Percentiles rank a stretch among this genome's conserved stretches.
These are phyloP conservation scores for Helarctos malayanus DNA, from an alignment of 2,797 vertebrate genomes.

Conservation along the genomic window DNA sequence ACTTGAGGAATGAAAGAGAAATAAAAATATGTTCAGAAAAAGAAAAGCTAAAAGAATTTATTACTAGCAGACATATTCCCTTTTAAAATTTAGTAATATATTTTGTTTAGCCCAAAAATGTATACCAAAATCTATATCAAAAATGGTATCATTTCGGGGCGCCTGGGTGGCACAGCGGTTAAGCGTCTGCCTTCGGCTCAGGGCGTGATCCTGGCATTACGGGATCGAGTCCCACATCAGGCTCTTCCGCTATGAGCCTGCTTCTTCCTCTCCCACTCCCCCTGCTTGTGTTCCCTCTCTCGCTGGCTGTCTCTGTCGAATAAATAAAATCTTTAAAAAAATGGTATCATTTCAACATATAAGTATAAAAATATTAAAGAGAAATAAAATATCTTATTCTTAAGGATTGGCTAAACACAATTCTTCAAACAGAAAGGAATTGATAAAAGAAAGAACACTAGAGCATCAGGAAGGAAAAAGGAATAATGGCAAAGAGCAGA, in stretches of 20 bases:
- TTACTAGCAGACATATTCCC: background rate
- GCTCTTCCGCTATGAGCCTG: too few relatives aligned
- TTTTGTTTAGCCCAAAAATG: background rate
- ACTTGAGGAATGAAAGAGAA: background rate
- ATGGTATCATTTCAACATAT: too few relatives aligned
- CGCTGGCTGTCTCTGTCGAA: too few relatives aligned
- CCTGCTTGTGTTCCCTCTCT: too few relatives aligned
- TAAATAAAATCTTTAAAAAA: too few relatives aligned
- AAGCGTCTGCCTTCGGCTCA: too few relatives aligned
- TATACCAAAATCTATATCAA: background rate
- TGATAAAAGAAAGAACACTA: background rate
- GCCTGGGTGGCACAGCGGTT: too few relatives aligned
- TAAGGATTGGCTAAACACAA: background rate
- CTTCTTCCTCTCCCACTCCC: too few relatives aligned
- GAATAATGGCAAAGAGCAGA: background rate
- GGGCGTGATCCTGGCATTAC: too few relatives aligned
- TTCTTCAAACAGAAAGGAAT: background rate
- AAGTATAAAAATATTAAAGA: background rate
- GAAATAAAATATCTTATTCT: background rate
- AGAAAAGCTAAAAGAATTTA: background rate
- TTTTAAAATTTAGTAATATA: background rate
- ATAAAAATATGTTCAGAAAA: background rate
- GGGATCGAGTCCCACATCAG: too few relatives aligned
- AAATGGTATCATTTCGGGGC: too few relatives aligned
- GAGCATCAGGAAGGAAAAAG: background rate